These are phyloP conservation scores for Gerris lacustris DNA, from an alignment of 2,888 invertebrate species.

Conservation along the genomic window DNA sequence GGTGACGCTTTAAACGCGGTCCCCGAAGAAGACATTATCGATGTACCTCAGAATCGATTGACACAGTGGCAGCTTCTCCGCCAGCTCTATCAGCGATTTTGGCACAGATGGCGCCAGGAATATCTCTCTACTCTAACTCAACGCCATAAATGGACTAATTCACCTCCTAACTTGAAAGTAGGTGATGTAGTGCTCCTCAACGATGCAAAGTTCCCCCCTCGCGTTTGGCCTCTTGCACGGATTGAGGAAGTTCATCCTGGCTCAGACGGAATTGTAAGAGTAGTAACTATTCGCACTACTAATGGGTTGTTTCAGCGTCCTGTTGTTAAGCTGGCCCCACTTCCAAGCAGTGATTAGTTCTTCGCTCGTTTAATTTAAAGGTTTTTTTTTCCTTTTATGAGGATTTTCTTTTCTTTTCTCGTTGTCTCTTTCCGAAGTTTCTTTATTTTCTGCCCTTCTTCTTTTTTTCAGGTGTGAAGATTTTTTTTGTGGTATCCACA, in stretches of 20 bases:
- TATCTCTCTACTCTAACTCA: constrained; percentile 21
- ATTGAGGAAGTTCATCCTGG: constrained; percentile 21
- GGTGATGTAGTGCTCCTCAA: constrained; percentile 21
- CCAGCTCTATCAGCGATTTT: constrained; percentile 25
- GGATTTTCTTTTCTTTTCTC: no score
- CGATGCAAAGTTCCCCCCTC: background rate
- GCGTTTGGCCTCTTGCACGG: constrained; percentile 18
- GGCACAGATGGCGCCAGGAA: constrained; percentile 27
- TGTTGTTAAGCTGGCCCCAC: no score
- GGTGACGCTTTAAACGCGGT: constrained; percentile 26
- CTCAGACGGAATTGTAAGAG: constrained; percentile 19
- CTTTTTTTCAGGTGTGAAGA: no score
- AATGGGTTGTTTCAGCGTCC: no score
- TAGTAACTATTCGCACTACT: no score
- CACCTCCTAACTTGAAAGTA: constrained; percentile 12
- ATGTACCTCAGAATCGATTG: constrained; percentile 22
- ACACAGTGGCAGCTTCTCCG: constrained; percentile 26
- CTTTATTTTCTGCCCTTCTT: no score
- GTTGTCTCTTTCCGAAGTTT: no score
- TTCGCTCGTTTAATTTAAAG: no score
- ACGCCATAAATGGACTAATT: constrained; percentile 19
- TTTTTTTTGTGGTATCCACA: no score
- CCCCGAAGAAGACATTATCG: constrained; percentile 28
- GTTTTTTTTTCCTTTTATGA: no score
- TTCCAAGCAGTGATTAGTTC: no score